Percentiles rank a stretch among this genome's conserved stretches.
These are phyloP conservation scores for Chaenodraco wilsoni DNA, from an alignment of 2,797 vertebrate species.

Conservation along the genomic window DNA sequence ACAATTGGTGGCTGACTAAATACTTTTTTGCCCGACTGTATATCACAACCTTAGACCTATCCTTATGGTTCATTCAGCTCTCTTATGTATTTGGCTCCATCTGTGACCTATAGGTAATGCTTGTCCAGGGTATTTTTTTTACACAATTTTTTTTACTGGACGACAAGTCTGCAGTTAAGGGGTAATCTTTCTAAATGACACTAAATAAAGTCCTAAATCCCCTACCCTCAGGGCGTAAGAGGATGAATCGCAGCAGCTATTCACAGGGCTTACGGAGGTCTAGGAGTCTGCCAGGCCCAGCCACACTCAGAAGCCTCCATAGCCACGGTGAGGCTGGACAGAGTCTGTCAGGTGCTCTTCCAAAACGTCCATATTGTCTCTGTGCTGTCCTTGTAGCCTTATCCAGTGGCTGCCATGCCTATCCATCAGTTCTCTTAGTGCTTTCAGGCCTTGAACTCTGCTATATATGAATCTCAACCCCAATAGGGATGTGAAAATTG, in stretches of 20 bases:
- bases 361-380: slow-evolving; percentile 10
- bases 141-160: slow-evolving; percentile 54
- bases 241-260: slow-evolving; percentile 79
- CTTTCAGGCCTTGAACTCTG: neutral
- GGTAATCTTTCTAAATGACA: slow-evolving; percentile 82
- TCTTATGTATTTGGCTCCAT: neutral
- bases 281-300: slow-evolving; percentile 66
- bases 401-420: slow-evolving; percentile 20
- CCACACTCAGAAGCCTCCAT: slow-evolving; percentile 34
- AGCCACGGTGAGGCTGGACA: slow-evolving; percentile 9
- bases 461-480: neutral
- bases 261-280: slow-evolving; percentile 72
- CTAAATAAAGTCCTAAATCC: slow-evolving; percentile 82
- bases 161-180: slow-evolving; percentile 68
- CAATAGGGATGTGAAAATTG: neutral
- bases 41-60: neutral
- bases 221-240: slow-evolving; percentile 72
- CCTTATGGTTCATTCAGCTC: neutral
- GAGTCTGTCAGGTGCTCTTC: slow-evolving; percentile 13
- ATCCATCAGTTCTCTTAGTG: slow-evolving; percentile 2
- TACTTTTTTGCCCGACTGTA: too few relatives aligned
- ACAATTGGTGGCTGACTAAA: too few relatives aligned
- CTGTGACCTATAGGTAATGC: neutral
- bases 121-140: slow-evolving; percentile 54
- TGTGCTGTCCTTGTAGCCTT: slow-evolving; percentile 37